A percentile compares a stretch with the other conserved stretches of the same genome.
phyloP scores from a whole-genome alignment of 2,888 invertebrate genomes.

The Athrips mouffetella region DNA sequence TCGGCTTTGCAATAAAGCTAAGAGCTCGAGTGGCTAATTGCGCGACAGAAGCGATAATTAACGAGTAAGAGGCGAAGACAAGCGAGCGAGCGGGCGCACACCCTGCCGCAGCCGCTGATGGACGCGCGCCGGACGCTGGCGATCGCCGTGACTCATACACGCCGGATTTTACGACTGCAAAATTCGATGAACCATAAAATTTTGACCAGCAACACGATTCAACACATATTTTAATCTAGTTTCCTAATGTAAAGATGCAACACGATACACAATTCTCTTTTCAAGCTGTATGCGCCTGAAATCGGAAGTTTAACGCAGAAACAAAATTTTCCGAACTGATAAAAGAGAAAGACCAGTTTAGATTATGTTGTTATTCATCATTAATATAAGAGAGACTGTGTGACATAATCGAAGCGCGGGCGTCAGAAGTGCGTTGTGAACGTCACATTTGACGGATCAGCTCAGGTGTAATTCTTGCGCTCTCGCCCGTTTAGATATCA shows the following conservation, averaged over 20 bases:
- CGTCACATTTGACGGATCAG: conserved; percentile 40
- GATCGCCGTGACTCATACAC: conserved; percentile 47
- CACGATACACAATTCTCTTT: no score
- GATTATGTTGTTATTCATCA: neutral
- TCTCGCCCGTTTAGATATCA: conserved; percentile 37
- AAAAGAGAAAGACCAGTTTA: neutral
- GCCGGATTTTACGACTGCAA: conserved; percentile 45
- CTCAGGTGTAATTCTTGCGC: conserved; percentile 35
- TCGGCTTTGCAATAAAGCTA: neutral
- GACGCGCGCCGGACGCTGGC: conserved; percentile 34
- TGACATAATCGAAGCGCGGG: conserved; percentile 32
- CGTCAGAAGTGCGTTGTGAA: conserved; percentile 26
- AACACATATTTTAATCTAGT: conserved; percentile 30
- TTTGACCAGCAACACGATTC: conserved; percentile 41
- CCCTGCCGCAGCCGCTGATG: conserved; percentile 41
- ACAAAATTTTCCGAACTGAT: neutral
- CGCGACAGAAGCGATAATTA: conserved; percentile 57
- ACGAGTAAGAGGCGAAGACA: conserved; percentile 54
- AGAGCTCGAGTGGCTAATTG: conserved; percentile 35
- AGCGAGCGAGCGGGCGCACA: conserved; percentile 29
- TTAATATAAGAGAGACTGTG: conserved; percentile 13
- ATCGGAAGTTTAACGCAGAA: neutral
- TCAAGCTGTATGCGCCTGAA: no score
- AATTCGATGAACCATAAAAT: conserved; percentile 56
- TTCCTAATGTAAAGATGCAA: conserved; percentile 11